Evolutionary conservation across 1,140 invertebrate species (phyloP), one percentile per base, ranked within the genome.

Genomic region (Orussus abietinus): DNA sequence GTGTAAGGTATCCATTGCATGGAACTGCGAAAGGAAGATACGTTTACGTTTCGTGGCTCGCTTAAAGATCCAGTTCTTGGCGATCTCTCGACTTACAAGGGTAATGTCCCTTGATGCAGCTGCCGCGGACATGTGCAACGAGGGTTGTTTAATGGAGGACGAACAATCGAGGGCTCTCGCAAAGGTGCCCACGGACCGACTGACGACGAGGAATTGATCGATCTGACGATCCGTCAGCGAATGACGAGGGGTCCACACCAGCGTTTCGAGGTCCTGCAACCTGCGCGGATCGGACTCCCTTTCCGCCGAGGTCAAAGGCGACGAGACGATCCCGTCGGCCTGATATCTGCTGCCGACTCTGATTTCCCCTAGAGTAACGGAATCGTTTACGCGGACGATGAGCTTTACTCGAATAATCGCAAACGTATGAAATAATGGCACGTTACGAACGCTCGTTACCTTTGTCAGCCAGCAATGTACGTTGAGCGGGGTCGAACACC

Each of bases 401-500:
- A 10, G 11, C n/a, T n/a, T n/a, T n/a, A n/a, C n/a, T n/a, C n/a
- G n/a, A n/a, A n/a, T n/a, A n/a, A n/a, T 9, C 25, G 11, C 25
- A 26, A 11, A 26, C 11, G 9, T 26, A 11, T 10, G n/a, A 26
- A 26, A 1, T 11, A 10, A 26, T 11, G 25, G 9, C 11, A 10
- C 11, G 11, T 26, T 11, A 17, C 31, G 4, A 83, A 83, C 79
- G n/a, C n/a, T n/a, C n/a, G n/a, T 96, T 92, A 64, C 94, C 94
- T 80, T 96, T 96, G 76, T 99, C 97, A 54, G 96, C 96, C 62
- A 98, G 80, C 61, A 99, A 80, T 59, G 96, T 99, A 76, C 96
- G 97, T 76, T 98, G 93, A 72, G 90, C 84, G 46, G 96, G 96
- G 80, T 99, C 97, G 76, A 97, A 99, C 48, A 99, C 96, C 69